Base-by-base conservation (phyloP, 2,113 vertebrate genomes). In the Megatriorchis doriae region DNA sequence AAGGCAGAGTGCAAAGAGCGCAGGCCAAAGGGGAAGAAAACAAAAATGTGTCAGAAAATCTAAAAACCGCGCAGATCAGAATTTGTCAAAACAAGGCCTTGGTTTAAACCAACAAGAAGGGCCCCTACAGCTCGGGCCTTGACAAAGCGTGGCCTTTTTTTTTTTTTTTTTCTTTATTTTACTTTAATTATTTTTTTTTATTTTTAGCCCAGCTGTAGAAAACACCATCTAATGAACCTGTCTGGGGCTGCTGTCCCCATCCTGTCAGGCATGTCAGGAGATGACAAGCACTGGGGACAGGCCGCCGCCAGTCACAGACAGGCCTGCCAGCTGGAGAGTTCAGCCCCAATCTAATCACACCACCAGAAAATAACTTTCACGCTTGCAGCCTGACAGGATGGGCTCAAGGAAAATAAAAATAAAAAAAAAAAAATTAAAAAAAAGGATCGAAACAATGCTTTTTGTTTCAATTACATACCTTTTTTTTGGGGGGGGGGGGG, bases 171-270 rank as follows among this genome's bases (percentile, higher is more conserved):
- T 98, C 61, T 97, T 96, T 95, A 98, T 98, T n/a, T 34, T 96
- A 96, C 61, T 83, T 94, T 42, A 6, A 13, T 89, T 95, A 74
- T 88, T 71, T 67, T 86, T 75, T 70, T 50, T 93, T 97, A 91
- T 97, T 98, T 98, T 97, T 98, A 99, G 98, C 99, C 98, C 99
- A 99, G 99, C 99, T 99, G 99, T 99, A 99, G 99, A 99, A 99
- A 99, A 99, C 99, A 98, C 98, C 98, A 99, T 99, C 99, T 99
- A 99, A 99, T 99, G 99, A 99, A 99, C 99, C 99, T 99, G 99
- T 99, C 99, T 99, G 98, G 98, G 98, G 98, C 98, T 98, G 98
- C 99, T 99, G 99, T 99, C 99, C 99, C 99, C 99, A 98, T 99
- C 99, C 99, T 99, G 99, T 99, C 99, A 99, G 99, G 98, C 98